phyloP scores from a whole-genome alignment of 2,797 vertebrate genomes.

The Leucoraja ocellata region DNA sequence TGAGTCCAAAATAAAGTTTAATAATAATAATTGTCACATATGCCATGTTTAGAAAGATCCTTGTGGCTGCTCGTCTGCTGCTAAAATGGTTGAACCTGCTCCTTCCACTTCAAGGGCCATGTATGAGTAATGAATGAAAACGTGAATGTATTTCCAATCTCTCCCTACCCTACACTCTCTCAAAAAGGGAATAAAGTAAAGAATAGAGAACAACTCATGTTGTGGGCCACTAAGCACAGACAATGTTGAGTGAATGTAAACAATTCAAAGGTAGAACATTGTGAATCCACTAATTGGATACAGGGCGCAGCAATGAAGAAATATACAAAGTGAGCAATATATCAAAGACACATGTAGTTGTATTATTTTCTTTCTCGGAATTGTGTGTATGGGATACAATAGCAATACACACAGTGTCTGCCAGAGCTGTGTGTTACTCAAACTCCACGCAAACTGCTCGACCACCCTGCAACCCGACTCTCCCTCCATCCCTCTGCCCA shows the following conservation, averaged over 20 bases:
- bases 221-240: not conserved
- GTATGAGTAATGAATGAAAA: not conserved
- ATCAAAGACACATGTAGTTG: not conserved
- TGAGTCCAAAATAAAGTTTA: too few relatives aligned
- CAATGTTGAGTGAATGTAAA: not conserved
- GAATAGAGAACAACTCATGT: not conserved
- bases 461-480: too few relatives aligned
- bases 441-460: too few relatives aligned
- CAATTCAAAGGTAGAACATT: not conserved
- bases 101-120: not conserved
- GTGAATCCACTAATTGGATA: not conserved
- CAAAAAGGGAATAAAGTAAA: not conserved
- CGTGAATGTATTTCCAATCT: not conserved
- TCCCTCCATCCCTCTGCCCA: too few relatives aligned
- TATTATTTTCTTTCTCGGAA: not conserved
- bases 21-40: not conserved
- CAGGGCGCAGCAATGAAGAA: not conserved
- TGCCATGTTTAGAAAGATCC: not conserved
- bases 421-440: too few relatives aligned
- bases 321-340: too few relatives aligned
- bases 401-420: not conserved
- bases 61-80: not conserved
- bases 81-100: not conserved
- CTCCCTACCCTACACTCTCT: not conserved
- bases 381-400: not conserved